phyloP scores from a whole-genome alignment of 2,888 invertebrate species.

The Dilophus febrilis region DNA sequence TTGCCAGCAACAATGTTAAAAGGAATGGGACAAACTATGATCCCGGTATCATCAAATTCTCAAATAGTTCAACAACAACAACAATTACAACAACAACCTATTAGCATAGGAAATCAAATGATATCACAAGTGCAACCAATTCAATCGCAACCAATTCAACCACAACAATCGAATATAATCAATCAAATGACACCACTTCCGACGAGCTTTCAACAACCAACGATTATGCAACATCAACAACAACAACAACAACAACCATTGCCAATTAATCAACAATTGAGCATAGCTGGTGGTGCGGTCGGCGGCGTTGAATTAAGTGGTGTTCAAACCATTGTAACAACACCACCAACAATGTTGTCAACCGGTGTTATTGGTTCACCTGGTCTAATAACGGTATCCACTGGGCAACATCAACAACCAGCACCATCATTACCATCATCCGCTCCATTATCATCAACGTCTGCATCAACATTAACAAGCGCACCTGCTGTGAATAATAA shows the following conservation, averaged over 20 bases:
- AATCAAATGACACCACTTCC: not conserved
- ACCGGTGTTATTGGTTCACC: not conserved
- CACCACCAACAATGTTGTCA: too few relatives aligned
- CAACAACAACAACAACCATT: too few relatives aligned
- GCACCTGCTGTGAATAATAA: not conserved
- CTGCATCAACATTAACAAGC: not conserved
- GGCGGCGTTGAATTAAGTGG: too few relatives aligned
- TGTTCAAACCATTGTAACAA: too few relatives aligned
- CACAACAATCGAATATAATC: slow-evolving; percentile 2
- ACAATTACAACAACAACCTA: slow-evolving; percentile 4
- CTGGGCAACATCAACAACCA: not conserved
- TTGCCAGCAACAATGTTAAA: slow-evolving; percentile 17
- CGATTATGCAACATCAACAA: too few relatives aligned
- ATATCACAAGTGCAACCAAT: slow-evolving; percentile 7
- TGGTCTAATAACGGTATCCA: not conserved
- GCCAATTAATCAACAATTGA: too few relatives aligned
- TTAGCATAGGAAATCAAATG: slow-evolving; percentile 4
- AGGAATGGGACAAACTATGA: slow-evolving; percentile 2
- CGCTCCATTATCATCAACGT: not conserved
- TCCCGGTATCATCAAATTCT: slow-evolving; percentile 6
- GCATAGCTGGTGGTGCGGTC: too few relatives aligned
- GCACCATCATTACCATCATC: not conserved
- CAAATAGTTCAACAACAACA: slow-evolving; percentile 8
- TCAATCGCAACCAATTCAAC: slow-evolving; percentile 9
- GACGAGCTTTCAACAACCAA: too few relatives aligned